phyloP scores from a whole-genome alignment of 1,140 invertebrate species.

The Lepidurus couesii region DNA sequence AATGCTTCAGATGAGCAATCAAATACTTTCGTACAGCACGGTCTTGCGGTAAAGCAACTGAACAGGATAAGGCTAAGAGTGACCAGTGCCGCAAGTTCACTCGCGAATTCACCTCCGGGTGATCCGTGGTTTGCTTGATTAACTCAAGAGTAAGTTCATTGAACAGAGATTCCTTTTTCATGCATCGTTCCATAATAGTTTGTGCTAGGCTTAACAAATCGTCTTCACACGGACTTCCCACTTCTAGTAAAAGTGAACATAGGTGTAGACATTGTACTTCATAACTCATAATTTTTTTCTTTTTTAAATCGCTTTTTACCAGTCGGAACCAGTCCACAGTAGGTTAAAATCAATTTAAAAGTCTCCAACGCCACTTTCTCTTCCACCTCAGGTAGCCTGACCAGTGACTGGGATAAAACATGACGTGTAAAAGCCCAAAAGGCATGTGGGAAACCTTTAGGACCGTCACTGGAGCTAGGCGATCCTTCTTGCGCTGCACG shows the following conservation, averaged over 20 bases:
- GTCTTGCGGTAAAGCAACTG: slow-evolving; percentile 76
- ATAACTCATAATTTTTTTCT: not conserved
- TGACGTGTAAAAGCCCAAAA: slow-evolving; percentile 88
- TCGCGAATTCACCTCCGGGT: slow-evolving; percentile 76
- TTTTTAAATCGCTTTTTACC: slow-evolving; percentile 36
- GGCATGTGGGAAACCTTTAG: slow-evolving; percentile 75
- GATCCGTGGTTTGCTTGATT: slow-evolving; percentile 87
- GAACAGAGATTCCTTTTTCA: slow-evolving; percentile 78
- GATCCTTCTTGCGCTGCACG: slow-evolving; percentile 65
- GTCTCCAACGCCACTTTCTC: slow-evolving; percentile 74
- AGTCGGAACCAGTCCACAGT: slow-evolving; percentile 65
- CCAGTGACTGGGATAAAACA: slow-evolving; percentile 70
- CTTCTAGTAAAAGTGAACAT: slow-evolving; percentile 41
- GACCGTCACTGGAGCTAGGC: slow-evolving; percentile 61
- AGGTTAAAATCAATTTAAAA: slow-evolving; percentile 58
- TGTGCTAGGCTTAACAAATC: slow-evolving; percentile 84
- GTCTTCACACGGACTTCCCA: slow-evolving; percentile 62
- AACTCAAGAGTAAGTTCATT: slow-evolving; percentile 89
- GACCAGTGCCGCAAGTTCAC: slow-evolving; percentile 89
- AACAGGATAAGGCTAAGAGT: slow-evolving; percentile 77
- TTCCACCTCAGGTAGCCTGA: slow-evolving; percentile 74
- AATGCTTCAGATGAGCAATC: slow-evolving; percentile 81
- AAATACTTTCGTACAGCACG: slow-evolving; percentile 78
- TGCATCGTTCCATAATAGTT: slow-evolving; percentile 78
- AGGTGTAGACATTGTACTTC: not conserved